Conservation (phyloP, 2,888 invertebrate species). For the Didymodactylos carnosus region DNA sequence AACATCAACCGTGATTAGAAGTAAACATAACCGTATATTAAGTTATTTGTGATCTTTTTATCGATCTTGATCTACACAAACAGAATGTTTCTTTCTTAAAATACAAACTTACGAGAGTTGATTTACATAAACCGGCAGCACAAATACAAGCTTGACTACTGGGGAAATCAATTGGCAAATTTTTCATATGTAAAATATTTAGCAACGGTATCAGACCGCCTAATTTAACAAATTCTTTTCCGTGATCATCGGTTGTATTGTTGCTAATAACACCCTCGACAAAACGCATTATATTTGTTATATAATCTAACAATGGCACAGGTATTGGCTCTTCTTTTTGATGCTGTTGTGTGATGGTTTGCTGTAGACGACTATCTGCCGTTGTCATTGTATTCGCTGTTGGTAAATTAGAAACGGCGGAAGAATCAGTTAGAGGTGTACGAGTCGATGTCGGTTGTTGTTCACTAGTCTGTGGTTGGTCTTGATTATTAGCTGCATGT, state of each 20-base stretch:
- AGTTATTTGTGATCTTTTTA: too few relatives aligned
- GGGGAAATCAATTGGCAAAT: conserved; percentile 62
- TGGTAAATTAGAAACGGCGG: too few relatives aligned
- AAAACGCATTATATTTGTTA: conserved; percentile 66
- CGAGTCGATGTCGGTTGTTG: not conserved
- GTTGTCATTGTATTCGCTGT: too few relatives aligned
- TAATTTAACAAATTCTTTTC: conserved; percentile 57
- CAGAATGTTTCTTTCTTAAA: not conserved
- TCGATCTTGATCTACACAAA: too few relatives aligned
- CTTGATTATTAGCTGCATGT: too few relatives aligned
- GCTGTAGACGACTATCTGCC: too few relatives aligned
- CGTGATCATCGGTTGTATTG: conserved; percentile 48
- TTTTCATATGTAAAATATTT: conserved; percentile 53
- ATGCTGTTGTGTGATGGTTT: not conserved
- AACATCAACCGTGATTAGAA: not conserved
- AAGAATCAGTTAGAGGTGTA: not conserved
- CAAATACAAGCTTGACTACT: conserved; percentile 58
- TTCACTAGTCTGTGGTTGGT: too few relatives aligned
- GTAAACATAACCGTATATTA: not conserved
- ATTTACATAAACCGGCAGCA: conserved; percentile 56
- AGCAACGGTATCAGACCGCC: conserved; percentile 54
- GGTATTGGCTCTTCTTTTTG: conserved; percentile 35
- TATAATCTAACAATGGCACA: conserved; percentile 60
- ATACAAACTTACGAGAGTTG: conserved; percentile 39
- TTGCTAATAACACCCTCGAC: conserved; percentile 65